Evolutionary conservation across 2,113 vertebrate species (phyloP), one percentile per base, ranked within the genome.

Genomic region (Clupea harengus): DNA sequence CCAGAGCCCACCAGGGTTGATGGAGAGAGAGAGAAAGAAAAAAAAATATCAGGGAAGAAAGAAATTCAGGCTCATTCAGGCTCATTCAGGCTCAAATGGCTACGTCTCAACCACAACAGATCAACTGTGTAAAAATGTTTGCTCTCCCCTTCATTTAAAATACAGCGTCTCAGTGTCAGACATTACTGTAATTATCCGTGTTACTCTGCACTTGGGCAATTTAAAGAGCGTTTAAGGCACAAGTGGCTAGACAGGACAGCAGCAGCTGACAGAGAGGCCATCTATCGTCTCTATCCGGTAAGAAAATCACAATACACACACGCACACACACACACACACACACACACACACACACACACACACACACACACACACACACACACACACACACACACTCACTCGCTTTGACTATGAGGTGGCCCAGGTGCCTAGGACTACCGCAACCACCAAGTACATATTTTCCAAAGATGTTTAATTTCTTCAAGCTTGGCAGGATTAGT

Each of bases 1-100:
- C 83, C 82, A 72, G 81, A 92, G 93, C 92, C 93, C 93, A 94
- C 92, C 93, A 91, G 93, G 89, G 92, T 90, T 8, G 92, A 87
- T 32, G 28, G 47, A 46, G 28, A 84, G 49, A 20, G 39, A 81
- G 32, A 45, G 17, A 83, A 44, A 78, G 20, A 54, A 39, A 46
- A 39, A 46, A 54, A 32, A 85, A 39, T n/a, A 47, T 49, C 82
- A 83, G 45, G 78, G 28, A 39, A 78, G 67, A 80, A 83, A 75
- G n/a, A 81, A 78, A 46, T 57, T 78, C 7, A 67, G 32, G 50
- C 64, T 39, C 39, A n/a, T n/a, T n/a, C n/a, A n/a, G n/a, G n/a
- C n/a, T 60, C 45, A 50, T 84, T 78, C 85, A 81, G 54, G 72
- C 32, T 32, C 72, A 78, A 52, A 87, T 89, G 87, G 90, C 90